Percentiles rank a stretch among this genome's conserved stretches.
phyloP scores from a whole-genome alignment of 2,113 vertebrate genomes.

The Cranoglanis bouderius region DNA sequence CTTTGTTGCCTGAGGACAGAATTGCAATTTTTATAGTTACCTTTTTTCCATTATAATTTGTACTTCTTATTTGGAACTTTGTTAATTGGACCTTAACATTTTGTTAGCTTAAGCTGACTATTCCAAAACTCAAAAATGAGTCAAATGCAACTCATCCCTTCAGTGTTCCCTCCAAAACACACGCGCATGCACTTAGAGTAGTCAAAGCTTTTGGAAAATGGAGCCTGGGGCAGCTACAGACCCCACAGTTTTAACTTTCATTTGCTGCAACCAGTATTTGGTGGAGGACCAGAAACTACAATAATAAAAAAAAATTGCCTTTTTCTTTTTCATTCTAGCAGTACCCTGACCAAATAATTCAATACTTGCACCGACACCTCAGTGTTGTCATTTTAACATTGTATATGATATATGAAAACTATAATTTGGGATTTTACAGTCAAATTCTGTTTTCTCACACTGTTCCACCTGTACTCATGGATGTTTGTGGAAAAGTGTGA shows the following conservation, averaged over 20 bases:
- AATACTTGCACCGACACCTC: background rate
- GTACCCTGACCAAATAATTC: background rate
- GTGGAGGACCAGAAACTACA: background rate
- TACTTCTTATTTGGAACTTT: background rate
- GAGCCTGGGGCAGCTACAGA: background rate
- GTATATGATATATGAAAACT: background rate
- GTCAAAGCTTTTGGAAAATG: background rate
- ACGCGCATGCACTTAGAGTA: too few species aligned
- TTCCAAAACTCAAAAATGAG: background rate
- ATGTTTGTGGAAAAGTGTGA: constrained; percentile 36
- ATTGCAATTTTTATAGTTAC: too few species aligned
- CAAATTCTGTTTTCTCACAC: background rate
- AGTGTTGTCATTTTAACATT: background rate
- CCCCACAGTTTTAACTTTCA: background rate
- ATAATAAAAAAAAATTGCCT: background rate
- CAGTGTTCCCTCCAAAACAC: background rate
- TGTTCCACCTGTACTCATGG: constrained; percentile 35
- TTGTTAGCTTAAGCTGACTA: background rate
- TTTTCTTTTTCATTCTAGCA: background rate
- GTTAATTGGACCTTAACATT: background rate
- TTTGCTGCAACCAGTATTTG: background rate
- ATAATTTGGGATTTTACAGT: background rate
- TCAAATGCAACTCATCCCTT: background rate
- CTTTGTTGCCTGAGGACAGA: too few species aligned
- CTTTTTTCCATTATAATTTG: background rate